Percentiles rank a stretch among this genome's conserved stretches.
Evolutionary conservation across 2,888 invertebrate species (phyloP).

Genomic region (Zhuqinia jingwanae): DNA sequence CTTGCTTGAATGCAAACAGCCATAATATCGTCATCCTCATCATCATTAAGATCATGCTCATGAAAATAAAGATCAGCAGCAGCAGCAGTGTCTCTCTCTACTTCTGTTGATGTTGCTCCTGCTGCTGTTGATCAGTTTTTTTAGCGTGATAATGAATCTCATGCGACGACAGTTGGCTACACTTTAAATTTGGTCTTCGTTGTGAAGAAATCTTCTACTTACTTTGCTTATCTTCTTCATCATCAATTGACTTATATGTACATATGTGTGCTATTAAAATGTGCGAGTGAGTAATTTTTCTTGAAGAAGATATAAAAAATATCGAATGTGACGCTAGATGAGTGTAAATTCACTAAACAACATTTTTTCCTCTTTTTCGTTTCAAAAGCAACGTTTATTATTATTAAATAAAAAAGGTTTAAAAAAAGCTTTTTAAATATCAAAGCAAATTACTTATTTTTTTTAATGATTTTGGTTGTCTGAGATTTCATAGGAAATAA

Average conservation of each 20-base stretch:
- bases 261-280: constrained; percentile 22
- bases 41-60: neutral
- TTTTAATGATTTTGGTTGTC: constrained; percentile 33
- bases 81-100: no score
- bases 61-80: constrained; percentile 33
- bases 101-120: no score
- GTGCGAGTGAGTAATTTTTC: constrained; percentile 32
- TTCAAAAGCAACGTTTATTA: neutral
- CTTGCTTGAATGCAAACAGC: constrained; percentile 41
- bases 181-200: neutral
- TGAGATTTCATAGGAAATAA: neutral
- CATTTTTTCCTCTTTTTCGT: neutral
- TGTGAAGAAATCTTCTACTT: no score
- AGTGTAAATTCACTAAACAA: constrained; percentile 35
- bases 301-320: constrained; percentile 22
- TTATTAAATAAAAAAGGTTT: neutral
- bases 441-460: constrained; percentile 38
- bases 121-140: constrained; percentile 61
- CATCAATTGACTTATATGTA: constrained; percentile 38
- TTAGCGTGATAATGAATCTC: constrained; percentile 57
- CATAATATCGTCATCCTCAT: constrained; percentile 1
- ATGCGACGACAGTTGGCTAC: constrained; percentile 67
- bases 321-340: neutral
- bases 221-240: constrained; percentile 36
- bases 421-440: constrained; percentile 26